Evolutionary conservation across 2,113 vertebrate species (phyloP).

Genomic region (Pedionomus torquatus): DNA sequence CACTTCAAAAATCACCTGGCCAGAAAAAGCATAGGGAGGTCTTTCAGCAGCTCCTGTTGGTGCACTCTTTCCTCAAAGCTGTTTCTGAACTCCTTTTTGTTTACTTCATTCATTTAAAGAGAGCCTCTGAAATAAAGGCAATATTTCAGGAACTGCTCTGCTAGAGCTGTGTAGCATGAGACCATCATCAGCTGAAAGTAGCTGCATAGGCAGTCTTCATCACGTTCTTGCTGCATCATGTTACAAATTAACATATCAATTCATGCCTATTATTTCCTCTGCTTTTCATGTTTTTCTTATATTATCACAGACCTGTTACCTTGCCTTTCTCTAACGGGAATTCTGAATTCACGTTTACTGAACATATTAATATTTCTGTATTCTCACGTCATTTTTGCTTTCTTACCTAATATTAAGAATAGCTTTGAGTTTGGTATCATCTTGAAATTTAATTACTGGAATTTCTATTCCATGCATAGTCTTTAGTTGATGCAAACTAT

Average conservation of each 20-base stretch:
- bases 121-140: background rate
- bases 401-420: background rate
- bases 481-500: too few species aligned
- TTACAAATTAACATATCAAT: background rate
- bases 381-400: background rate
- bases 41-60: background rate
- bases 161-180: background rate
- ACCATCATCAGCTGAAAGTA: background rate
- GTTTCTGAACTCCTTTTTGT: background rate
- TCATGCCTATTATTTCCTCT: background rate
- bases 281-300: background rate
- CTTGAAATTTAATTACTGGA: background rate
- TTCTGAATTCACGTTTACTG: background rate
- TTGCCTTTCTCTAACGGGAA: background rate
- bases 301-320: background rate
- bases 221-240: background rate
- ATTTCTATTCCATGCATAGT: background rate
- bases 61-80: background rate
- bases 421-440: background rate
- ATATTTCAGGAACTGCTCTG: background rate
- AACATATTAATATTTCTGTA: background rate
- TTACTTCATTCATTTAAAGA: background rate
- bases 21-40: background rate
- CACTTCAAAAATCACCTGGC: background rate
- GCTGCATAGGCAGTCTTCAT: background rate